These are phyloP conservation scores for Zeugodacus cucurbitae DNA, from an alignment of 1,140 invertebrate genomes.

Conservation along the genomic window DNA sequence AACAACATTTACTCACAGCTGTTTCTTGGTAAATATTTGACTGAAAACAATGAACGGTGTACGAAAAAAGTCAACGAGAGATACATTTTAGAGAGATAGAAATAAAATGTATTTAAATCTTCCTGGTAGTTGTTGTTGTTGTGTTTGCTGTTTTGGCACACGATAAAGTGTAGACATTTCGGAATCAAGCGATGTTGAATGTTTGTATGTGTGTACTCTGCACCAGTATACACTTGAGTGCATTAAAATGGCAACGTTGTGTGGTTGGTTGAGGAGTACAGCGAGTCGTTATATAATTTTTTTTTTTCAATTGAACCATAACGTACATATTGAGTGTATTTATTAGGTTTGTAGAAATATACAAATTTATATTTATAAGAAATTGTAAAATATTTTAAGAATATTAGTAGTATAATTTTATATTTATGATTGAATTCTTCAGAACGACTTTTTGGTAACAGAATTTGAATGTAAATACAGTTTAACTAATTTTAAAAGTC, in stretches of 20 bases:
- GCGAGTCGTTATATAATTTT: too few species aligned
- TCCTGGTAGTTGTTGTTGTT: background rate
- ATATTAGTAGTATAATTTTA: too few species aligned
- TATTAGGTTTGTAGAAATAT: background rate
- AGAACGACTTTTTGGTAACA: too few species aligned
- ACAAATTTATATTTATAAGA: too few species aligned
- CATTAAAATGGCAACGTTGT: background rate
- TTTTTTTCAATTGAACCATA: background rate
- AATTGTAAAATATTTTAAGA: too few species aligned
- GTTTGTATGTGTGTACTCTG: background rate
- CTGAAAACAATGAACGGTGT: background rate
- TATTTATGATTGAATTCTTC: too few species aligned
- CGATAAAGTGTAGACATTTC: background rate
- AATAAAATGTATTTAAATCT: background rate
- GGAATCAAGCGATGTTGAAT: background rate
- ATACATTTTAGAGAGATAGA: background rate
- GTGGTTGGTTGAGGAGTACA: too few species aligned
- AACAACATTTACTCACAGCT: background rate
- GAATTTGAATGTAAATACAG: too few species aligned
- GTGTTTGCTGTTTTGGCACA: background rate
- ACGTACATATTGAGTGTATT: background rate
- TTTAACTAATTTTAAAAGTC: too few species aligned
- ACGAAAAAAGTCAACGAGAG: background rate
- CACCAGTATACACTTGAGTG: background rate
- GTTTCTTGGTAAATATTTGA: background rate